A percentile compares a stretch with the other conserved stretches of the same genome.
These are phyloP conservation scores for Amaurobius ferox DNA, from an alignment of 2,888 invertebrate genomes.

Conservation along the genomic window DNA sequence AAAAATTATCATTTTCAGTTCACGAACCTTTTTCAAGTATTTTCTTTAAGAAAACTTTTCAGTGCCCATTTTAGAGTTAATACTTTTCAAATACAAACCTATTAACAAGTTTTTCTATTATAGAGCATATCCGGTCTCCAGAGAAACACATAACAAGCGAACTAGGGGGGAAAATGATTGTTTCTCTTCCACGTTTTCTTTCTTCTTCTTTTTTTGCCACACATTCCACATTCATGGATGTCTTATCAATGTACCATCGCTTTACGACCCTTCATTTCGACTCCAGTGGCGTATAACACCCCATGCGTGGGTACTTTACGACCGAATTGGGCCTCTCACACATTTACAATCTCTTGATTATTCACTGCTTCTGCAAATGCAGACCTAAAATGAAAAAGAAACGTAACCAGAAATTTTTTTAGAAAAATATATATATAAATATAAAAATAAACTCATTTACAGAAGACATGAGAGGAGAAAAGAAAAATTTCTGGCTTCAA, in stretches of 20 bases:
- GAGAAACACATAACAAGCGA: slow-evolving; percentile 11
- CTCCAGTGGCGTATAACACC: neutral
- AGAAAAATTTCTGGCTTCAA: slow-evolving; percentile 30
- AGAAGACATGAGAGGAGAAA: slow-evolving; percentile 2
- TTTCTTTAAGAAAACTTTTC: too few relatives aligned
- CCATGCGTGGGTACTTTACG: slow-evolving; percentile 7
- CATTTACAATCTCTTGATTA: slow-evolving; percentile 14
- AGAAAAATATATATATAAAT: too few relatives aligned
- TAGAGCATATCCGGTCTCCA: neutral
- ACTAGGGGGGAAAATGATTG: neutral
- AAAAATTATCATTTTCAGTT: too few relatives aligned
- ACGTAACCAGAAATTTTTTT: slow-evolving; percentile 17
- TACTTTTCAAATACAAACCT: neutral
- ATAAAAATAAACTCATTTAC: slow-evolving; percentile 19
- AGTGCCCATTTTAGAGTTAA: neutral
- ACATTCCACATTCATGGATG: neutral
- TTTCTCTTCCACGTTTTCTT: neutral
- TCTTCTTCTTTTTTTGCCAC: neutral
- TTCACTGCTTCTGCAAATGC: neutral
- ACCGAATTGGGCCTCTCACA: neutral
- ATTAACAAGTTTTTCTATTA: slow-evolving; percentile 14
- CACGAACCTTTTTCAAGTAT: too few relatives aligned
- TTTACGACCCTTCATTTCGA: slow-evolving; percentile 18
- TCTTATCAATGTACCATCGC: slow-evolving; percentile 19
- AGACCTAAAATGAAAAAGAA: slow-evolving; percentile 19